These are phyloP conservation scores for Margarornis squamiger DNA, from an alignment of 2,797 vertebrate genomes.

Conservation along the genomic window DNA sequence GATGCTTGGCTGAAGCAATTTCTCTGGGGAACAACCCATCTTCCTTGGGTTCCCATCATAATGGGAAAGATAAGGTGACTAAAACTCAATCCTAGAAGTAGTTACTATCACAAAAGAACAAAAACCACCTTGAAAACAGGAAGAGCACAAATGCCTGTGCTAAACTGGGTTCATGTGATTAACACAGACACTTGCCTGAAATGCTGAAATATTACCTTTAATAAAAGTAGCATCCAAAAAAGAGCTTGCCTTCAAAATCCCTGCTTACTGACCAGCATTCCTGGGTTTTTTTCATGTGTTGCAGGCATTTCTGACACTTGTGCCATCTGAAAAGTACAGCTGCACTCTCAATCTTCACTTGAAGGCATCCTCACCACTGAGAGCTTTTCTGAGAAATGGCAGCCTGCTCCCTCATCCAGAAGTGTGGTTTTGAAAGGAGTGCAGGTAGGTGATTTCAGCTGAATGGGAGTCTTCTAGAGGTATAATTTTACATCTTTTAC, in stretches of 20 bases:
- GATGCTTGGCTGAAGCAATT: not conserved
- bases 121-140: not conserved
- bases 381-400: not conserved
- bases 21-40: not conserved
- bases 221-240: not conserved
- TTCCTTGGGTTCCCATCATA: not conserved
- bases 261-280: not conserved
- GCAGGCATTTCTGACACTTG: not conserved
- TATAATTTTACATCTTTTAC: conserved; percentile 9
- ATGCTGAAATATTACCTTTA: not conserved
- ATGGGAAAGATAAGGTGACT: not conserved
- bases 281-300: not conserved
- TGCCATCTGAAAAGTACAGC: not conserved
- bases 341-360: not conserved
- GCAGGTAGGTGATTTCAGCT: conserved; percentile 5
- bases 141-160: not conserved
- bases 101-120: not conserved
- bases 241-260: not conserved
- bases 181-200: not conserved
- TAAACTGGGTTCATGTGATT: not conserved
- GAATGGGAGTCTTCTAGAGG: not conserved
- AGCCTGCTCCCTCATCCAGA: not conserved
- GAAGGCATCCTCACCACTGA: not conserved
- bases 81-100: not conserved
- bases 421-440: conserved; percentile 12